These are phyloP conservation scores for Aphrocallistes beatrix DNA, from an alignment of 37 sponge, comb jelly and placozoan species.

Conservation along the genomic window DNA sequence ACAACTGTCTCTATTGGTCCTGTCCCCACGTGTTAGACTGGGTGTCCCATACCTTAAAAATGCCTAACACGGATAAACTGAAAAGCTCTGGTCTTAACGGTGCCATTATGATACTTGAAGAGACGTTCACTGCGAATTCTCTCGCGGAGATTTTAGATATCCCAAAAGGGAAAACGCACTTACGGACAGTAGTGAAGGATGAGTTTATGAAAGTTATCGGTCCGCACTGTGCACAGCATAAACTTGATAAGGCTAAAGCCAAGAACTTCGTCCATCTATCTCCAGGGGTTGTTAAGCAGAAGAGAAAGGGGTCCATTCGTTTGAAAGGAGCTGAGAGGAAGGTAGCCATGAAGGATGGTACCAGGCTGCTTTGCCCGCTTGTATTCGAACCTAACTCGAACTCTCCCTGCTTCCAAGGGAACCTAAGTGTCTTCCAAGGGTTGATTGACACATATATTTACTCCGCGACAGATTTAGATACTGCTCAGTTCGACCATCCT, in stretches of 20 bases:
- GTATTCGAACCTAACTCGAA: constrained; percentile 2
- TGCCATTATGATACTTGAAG: constrained; percentile 7
- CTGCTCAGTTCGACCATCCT: not conserved
- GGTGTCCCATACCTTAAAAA: not conserved
- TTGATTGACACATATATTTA: not conserved
- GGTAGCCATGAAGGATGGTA: not conserved
- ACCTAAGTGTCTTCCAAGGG: not conserved
- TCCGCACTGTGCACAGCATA: not conserved
- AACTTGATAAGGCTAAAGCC: not conserved
- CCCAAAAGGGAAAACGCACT: not conserved
- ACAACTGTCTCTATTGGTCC: not conserved
- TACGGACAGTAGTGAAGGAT: not conserved
- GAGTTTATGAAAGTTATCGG: constrained; percentile 4
- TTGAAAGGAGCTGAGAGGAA: not conserved
- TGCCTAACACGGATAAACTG: not conserved
- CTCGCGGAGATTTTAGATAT: not conserved
- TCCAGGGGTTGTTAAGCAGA: not conserved
- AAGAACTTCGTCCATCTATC: not conserved
- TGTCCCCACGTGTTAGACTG: not conserved
- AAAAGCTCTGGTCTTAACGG: not conserved
- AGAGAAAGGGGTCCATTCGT: not conserved
- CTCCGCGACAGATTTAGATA: constrained; percentile 7
- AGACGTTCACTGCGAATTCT: not conserved
- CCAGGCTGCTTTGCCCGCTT: not conserved
- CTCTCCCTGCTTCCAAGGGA: constrained; percentile 1